These are phyloP conservation scores for Galerucella calmariensis DNA, from an alignment of 2,888 invertebrate genomes.

Conservation along the genomic window DNA sequence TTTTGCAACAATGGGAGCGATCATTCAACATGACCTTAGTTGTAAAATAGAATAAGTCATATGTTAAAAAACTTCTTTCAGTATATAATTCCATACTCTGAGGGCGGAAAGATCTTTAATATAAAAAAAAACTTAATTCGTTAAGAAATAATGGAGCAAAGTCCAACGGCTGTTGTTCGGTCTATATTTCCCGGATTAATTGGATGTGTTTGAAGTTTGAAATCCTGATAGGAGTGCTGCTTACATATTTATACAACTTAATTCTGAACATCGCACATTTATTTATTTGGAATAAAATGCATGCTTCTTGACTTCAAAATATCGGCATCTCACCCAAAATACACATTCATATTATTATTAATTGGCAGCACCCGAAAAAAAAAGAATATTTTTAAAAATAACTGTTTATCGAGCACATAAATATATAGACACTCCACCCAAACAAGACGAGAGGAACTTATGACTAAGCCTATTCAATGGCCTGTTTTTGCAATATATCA, in stretches of 20 bases:
- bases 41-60: too few relatives aligned
- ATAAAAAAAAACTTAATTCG: too few relatives aligned
- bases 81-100: too few relatives aligned
- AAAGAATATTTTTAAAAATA: background rate
- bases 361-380: background rate
- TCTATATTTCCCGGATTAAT: too few relatives aligned
- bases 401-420: background rate
- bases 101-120: too few relatives aligned
- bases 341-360: background rate
- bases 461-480: slow-evolving; percentile 36
- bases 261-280: background rate
- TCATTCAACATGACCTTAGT: too few relatives aligned
- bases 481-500: slow-evolving; percentile 38
- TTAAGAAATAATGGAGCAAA: too few relatives aligned
- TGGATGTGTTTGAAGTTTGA: slow-evolving; percentile 1
- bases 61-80: too few relatives aligned
- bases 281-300: background rate
- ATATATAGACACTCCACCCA: background rate
- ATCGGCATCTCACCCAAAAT: background rate
- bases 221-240: too few relatives aligned
- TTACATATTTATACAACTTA: background rate
- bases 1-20: too few relatives aligned
- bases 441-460: slow-evolving; percentile 24
- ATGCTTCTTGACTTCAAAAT: background rate
- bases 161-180: too few relatives aligned